These are phyloP conservation scores for Meandrusa payeni DNA, from an alignment of 2,888 invertebrate species.

Conservation along the genomic window DNA sequence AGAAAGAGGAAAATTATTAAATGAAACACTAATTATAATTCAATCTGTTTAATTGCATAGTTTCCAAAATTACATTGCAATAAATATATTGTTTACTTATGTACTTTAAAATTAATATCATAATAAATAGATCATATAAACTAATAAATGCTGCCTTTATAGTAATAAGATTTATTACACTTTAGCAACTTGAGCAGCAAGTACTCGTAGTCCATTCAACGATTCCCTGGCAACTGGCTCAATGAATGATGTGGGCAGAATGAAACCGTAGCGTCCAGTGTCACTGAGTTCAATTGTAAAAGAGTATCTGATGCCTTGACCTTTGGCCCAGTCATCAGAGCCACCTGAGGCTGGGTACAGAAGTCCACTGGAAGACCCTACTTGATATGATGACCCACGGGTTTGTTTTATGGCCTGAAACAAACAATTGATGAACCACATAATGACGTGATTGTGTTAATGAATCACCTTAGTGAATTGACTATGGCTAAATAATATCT, in stretches of 20 bases:
- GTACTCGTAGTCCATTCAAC: conserved; percentile 84
- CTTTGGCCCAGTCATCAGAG: conserved; percentile 96
- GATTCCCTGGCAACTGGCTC: conserved; percentile 88
- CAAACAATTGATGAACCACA: no score
- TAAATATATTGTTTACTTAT: conserved; percentile 1
- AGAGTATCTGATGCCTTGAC: conserved; percentile 90
- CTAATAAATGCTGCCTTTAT: conserved; percentile 24
- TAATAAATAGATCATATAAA: conserved; percentile 12
- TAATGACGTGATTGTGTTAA: no score
- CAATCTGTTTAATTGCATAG: no score
- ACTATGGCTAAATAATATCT: no score
- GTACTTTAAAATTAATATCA: no score
- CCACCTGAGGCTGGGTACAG: conserved; percentile 91
- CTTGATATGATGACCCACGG: conserved; percentile 84
- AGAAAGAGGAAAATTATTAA: no score
- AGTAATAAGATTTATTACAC: conserved; percentile 24
- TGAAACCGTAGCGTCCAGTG: conserved; percentile 90
- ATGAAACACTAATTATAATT: no score
- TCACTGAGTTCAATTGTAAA: conserved; percentile 95
- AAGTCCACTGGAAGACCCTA: conserved; percentile 89
- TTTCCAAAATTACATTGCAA: background rate
- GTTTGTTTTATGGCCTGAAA: conserved; percentile 81
- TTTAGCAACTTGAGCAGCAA: conserved; percentile 56
- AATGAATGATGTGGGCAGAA: conserved; percentile 90
- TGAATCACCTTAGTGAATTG: no score